Conservation (phyloP, 1,140 invertebrate genomes). For the Melipona quadrifasciata region DNA sequence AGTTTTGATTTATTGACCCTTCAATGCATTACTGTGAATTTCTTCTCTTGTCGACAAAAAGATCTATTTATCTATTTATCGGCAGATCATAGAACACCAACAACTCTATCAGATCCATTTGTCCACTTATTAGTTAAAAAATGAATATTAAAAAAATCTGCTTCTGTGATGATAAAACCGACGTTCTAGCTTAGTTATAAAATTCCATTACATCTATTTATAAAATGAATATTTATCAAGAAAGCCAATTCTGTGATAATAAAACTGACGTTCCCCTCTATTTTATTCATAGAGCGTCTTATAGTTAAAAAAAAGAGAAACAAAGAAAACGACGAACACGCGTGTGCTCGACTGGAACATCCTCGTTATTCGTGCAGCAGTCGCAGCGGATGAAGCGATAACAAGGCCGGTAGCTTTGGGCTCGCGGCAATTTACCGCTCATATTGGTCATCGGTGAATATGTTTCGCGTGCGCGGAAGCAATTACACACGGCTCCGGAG, state of each 20-base stretch:
- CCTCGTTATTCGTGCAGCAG: slow-evolving; percentile 55
- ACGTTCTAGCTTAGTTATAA: too few relatives aligned
- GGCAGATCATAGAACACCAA: too few relatives aligned
- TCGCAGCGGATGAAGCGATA: slow-evolving; percentile 46
- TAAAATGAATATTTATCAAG: too few relatives aligned
- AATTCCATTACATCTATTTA: too few relatives aligned
- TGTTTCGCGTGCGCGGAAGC: not conserved
- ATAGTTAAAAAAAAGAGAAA: not conserved
- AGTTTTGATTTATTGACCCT: too few relatives aligned
- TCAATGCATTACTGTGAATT: too few relatives aligned
- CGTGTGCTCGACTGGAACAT: not conserved
- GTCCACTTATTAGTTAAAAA: too few relatives aligned
- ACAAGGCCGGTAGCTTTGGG: slow-evolving; percentile 51
- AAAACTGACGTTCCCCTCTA: not conserved
- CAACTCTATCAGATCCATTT: too few relatives aligned
- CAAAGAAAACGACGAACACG: not conserved
- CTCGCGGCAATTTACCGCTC: slow-evolving; percentile 60
- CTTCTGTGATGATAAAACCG: too few relatives aligned
- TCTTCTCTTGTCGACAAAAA: too few relatives aligned
- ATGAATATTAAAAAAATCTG: too few relatives aligned
- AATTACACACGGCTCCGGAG: not conserved
- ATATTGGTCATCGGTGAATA: not conserved
- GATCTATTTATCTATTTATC: too few relatives aligned
- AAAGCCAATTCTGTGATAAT: not conserved
- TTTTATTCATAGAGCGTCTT: not conserved